A percentile compares a stretch with the other conserved stretches of the same genome.
These are phyloP conservation scores for Nudaria mundana DNA, from an alignment of 2,888 invertebrate genomes.

Conservation along the genomic window DNA sequence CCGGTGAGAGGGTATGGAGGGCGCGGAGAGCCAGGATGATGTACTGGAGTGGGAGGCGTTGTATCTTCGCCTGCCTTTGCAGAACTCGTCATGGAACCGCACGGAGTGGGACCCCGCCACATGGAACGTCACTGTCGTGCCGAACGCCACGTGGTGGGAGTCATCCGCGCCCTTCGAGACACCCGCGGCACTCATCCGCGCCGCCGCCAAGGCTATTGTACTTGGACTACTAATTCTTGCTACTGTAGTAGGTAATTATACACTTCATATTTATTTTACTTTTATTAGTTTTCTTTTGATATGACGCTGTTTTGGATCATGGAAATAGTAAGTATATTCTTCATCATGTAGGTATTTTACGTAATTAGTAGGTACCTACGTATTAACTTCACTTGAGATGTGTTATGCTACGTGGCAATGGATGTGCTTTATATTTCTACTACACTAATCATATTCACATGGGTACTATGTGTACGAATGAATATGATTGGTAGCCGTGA, in stretches of 20 bases:
- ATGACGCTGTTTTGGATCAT: no score
- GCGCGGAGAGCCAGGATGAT: constrained; percentile 69
- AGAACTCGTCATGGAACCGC: constrained; percentile 62
- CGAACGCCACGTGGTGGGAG: constrained; percentile 67
- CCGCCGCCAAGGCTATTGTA: constrained; percentile 81
- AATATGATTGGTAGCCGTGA: no score
- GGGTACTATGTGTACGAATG: no score
- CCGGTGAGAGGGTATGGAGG: constrained; percentile 75
- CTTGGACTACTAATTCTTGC: constrained; percentile 83
- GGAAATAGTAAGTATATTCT: no score
- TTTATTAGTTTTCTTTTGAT: no score
- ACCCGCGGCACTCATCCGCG: constrained; percentile 80
- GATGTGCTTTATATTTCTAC: no score
- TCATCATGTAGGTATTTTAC: no score
- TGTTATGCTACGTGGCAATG: no score
- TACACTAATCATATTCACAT: no score
- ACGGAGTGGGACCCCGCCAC: constrained; percentile 54
- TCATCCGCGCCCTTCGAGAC: constrained; percentile 72
- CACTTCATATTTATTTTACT: neutral
- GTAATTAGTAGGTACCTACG: no score
- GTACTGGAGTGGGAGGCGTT: constrained; percentile 70
- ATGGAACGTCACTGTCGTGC: constrained; percentile 59
- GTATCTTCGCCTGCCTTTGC: constrained; percentile 57
- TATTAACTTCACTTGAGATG: no score
- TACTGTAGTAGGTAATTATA: constrained; percentile 81